These are phyloP conservation scores for Pterocles burchelli DNA, from an alignment of 2,113 vertebrate genomes.

Conservation along the genomic window DNA sequence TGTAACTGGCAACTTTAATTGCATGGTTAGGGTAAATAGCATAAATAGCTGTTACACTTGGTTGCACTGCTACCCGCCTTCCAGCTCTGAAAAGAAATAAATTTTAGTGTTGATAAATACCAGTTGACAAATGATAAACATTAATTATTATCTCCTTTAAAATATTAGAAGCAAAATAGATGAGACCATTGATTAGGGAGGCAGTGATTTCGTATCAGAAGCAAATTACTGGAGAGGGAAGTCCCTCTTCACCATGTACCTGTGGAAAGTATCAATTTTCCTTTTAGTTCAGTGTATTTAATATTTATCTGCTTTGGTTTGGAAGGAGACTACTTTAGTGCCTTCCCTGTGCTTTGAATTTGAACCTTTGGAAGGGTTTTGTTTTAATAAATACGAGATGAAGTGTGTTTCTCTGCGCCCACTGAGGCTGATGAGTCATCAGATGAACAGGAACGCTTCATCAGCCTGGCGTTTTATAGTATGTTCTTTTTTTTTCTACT, in stretches of 20 bases:
- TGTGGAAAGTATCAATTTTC: conserved; percentile 1
- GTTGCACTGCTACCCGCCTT: not conserved
- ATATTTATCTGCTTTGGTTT: not conserved
- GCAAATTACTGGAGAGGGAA: not conserved
- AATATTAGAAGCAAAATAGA: not conserved
- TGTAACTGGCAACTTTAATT: not conserved
- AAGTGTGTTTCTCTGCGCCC: not conserved
- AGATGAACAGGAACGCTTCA: not conserved
- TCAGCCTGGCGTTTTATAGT: not conserved
- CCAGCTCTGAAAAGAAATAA: not conserved
- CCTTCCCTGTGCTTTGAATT: not conserved
- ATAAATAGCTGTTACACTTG: not conserved
- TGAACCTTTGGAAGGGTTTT: not conserved
- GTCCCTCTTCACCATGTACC: not conserved
- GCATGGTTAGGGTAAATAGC: not conserved
- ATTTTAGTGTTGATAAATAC: conserved; percentile 12
- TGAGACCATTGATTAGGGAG: not conserved
- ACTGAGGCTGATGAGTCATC: not conserved
- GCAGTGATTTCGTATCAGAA: not conserved
- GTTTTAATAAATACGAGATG: not conserved
- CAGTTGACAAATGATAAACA: not conserved
- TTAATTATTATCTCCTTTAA: not conserved
- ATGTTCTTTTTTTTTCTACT: not conserved
- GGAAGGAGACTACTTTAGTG: not conserved
- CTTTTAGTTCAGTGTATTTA: not conserved